These are phyloP conservation scores for Caiman crocodilus DNA, from an alignment of 2,797 vertebrate species.

Conservation along the genomic window DNA sequence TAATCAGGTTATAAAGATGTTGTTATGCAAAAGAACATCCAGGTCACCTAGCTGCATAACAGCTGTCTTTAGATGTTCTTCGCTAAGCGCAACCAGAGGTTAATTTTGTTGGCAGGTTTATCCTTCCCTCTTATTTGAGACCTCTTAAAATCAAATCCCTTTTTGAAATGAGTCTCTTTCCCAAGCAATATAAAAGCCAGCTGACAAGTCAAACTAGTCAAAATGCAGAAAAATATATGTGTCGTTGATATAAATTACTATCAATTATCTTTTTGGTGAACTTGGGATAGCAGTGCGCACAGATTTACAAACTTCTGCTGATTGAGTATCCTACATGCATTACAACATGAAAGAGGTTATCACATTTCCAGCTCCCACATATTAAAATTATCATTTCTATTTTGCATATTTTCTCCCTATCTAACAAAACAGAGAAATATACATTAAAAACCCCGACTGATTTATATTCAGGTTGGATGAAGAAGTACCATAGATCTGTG, in stretches of 20 bases:
- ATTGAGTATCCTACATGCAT: no score
- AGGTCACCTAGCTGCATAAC: not conserved
- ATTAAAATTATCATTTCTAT: rapidly evolving
- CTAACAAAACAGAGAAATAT: not conserved
- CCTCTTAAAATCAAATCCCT: not conserved
- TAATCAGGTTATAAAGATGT: not conserved
- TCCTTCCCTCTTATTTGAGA: not conserved
- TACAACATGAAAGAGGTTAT: no score
- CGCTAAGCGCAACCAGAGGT: not conserved
- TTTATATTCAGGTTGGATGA: not conserved
- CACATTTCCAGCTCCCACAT: not conserved
- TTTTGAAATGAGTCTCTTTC: not conserved
- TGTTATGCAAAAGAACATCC: not conserved
- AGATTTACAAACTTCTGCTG: rapidly evolving
- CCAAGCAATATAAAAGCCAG: not conserved
- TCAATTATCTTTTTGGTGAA: not conserved
- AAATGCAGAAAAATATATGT: rapidly evolving
- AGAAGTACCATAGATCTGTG: constrained; percentile 18
- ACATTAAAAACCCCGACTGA: not conserved
- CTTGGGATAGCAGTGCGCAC: rapidly evolving
- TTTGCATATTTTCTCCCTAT: rapidly evolving
- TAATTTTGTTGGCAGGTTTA: constrained; percentile 10
- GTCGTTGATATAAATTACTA: rapidly evolving
- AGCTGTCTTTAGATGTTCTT: not conserved
- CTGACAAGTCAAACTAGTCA: rapidly evolving